Conservation (phyloP, 2,888 invertebrate species). For the Lissocephala sabroskyi region DNA sequence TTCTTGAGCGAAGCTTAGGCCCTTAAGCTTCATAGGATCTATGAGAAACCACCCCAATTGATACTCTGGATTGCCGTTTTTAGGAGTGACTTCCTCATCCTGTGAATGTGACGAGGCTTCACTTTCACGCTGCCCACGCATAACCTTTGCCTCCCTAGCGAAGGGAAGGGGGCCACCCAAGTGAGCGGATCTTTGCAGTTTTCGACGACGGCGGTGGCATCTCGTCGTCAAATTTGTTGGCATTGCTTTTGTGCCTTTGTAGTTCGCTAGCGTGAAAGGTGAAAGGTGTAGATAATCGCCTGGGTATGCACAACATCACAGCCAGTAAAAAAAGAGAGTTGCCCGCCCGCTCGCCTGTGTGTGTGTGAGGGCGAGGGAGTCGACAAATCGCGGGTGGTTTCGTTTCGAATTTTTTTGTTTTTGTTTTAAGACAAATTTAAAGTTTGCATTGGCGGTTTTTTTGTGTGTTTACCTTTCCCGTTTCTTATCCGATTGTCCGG, state of each 20-base stretch:
- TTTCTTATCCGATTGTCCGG: too few relatives aligned
- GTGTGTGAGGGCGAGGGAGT: constrained; percentile 46
- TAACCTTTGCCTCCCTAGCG: too few relatives aligned
- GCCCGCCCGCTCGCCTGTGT: too few relatives aligned
- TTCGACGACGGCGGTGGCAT: too few relatives aligned
- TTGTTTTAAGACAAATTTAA: constrained; percentile 36
- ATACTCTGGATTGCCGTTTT: too few relatives aligned
- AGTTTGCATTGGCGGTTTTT: constrained; percentile 4
- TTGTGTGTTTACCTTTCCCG: background rate
- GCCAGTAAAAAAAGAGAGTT: constrained; percentile 41
- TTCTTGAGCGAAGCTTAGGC: too few relatives aligned
- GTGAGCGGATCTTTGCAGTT: background rate
- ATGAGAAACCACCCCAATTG: too few relatives aligned
- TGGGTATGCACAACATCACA: constrained; percentile 18
- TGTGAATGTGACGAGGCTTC: too few relatives aligned
- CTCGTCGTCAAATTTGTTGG: constrained; percentile 15
- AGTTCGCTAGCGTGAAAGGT: constrained; percentile 48
- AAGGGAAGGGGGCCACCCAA: too few relatives aligned
- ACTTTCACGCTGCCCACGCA: too few relatives aligned
- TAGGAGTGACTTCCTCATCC: too few relatives aligned
- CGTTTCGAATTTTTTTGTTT: constrained; percentile 32
- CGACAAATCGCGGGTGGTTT: constrained; percentile 57
- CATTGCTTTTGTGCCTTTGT: constrained; percentile 27
- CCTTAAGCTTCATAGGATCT: too few relatives aligned
- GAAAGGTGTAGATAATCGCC: constrained; percentile 53